Conservation (phyloP, 2,888 invertebrate species). For the Choristoneura rosaceana region DNA sequence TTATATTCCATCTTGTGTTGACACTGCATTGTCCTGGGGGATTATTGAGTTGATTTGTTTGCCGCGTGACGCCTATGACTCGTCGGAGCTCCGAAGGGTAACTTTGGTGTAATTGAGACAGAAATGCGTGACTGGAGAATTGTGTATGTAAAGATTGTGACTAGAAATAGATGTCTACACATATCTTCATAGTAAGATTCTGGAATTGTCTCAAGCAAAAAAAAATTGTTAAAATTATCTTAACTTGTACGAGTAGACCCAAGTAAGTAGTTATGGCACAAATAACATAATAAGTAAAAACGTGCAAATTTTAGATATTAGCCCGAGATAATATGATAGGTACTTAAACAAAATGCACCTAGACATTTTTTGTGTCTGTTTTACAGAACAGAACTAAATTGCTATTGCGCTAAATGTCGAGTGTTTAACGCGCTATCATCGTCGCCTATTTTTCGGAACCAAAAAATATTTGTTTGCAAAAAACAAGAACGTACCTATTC, state of each 20-base stretch:
- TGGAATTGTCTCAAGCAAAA: no score
- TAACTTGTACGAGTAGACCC: no score
- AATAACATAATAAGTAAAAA: no score
- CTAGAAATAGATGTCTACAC: slow-evolving; percentile 11
- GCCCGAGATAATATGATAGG: no score
- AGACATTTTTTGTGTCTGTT: no score
- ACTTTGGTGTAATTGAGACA: slow-evolving; percentile 71
- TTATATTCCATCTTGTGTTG: slow-evolving; percentile 81
- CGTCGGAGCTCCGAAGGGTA: slow-evolving; percentile 52
- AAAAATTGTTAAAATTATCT: no score
- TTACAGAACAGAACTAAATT: not conserved
- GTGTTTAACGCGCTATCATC: not conserved
- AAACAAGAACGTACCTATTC: slow-evolving; percentile 26
- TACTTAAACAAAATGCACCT: no score
- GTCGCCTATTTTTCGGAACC: not conserved
- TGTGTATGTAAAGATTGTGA: slow-evolving; percentile 16
- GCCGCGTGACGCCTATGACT: slow-evolving; percentile 66
- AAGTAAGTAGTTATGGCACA: no score
- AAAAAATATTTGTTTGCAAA: slow-evolving; percentile 8
- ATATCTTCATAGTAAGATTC: not conserved
- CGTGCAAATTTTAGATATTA: no score
- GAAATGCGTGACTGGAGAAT: slow-evolving; percentile 47
- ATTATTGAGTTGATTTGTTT: slow-evolving; percentile 80
- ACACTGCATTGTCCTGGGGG: slow-evolving; percentile 76
- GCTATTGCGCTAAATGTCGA: not conserved